Evolutionary conservation across 2,797 vertebrate species (phyloP), one percentile per base, ranked within the genome.

Genomic region (Enteromius thamalakanensis): DNA sequence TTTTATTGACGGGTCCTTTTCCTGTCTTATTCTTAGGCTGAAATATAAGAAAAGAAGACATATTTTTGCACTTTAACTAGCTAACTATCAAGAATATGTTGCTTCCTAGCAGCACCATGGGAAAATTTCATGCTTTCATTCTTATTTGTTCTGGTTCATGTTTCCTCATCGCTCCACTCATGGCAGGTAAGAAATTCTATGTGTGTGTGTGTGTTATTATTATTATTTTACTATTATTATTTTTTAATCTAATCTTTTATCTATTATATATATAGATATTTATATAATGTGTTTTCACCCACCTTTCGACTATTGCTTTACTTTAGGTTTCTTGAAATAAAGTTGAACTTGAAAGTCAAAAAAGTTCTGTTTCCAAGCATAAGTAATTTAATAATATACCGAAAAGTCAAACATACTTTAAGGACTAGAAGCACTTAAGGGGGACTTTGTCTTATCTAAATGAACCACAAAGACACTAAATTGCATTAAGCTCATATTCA

Each of bases 101-200:
- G 8, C 19, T 26, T n/a, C 45, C 64, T 83, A 80, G 32, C 76
- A 86, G 80, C 76, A 89, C 64, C 62, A 94, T 95, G 94, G 90
- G 90, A 86, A 88, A 84, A 82, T 82, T 89, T 85, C 86, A 92
- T 87, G 72, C 74, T 55, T 79, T 91, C 37, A 58, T 90, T 76
- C 67, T 93, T 14, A 1, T 89, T 72, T 72, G 86, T 85, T 82
- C 72, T 79, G 62, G 85, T 71, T 14, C 78, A 62, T 86, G 34
- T 74, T 68, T 82, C 87, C 17, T 76, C n/a, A 86, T 90, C 53
- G 64, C 89, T 81, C 64, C 77, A 2, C 32, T 72, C 19, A 29
- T 21, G 26, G 47, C 70, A 62, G 87, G 88, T 90, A 88, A 72
- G 82, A 51, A 47, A 23, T 69, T 64, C 15, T 23, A 40, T 58